Evolutionary conservation across 1,140 invertebrate species (phyloP).

Genomic region (Drosophila varians): DNA sequence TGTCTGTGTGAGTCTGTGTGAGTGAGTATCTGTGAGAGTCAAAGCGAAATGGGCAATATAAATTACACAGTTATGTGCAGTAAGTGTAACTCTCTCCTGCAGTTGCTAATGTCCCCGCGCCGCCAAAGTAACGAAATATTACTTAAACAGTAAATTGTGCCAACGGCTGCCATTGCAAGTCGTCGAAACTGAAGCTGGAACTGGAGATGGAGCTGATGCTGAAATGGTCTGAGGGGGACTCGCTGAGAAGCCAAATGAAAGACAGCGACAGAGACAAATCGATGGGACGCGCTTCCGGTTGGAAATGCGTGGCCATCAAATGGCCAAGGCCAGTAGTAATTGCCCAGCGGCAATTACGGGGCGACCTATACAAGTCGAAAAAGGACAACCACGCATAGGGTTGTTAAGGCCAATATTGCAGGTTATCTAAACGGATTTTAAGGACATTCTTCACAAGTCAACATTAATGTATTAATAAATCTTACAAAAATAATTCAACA

Average conservation of each 20-base stretch:
- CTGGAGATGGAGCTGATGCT: slow-evolving; percentile 1
- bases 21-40: slow-evolving; percentile 33
- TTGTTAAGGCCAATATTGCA: not conserved
- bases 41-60: slow-evolving; percentile 79
- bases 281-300: slow-evolving; percentile 48
- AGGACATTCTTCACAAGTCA: too few relatives aligned
- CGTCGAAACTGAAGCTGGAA: slow-evolving; percentile 6
- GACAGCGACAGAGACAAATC: slow-evolving; percentile 52
- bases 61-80: slow-evolving; percentile 79
- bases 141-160: slow-evolving; percentile 62
- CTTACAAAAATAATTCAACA: too few relatives aligned
- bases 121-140: slow-evolving; percentile 58
- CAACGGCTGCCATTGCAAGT: slow-evolving; percentile 16
- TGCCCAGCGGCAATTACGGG: slow-evolving; percentile 12
- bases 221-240: not conserved
- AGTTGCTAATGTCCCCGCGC: slow-evolving; percentile 17
- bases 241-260: slow-evolving; percentile 9
- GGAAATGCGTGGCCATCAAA: slow-evolving; percentile 24
- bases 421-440: too few relatives aligned
- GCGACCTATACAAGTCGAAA: slow-evolving; percentile 22
- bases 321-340: slow-evolving; percentile 38
- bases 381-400: not conserved
- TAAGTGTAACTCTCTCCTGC: slow-evolving; percentile 61
- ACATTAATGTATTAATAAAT: too few relatives aligned
- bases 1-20: not conserved